These are phyloP conservation scores for Clarias fuscus DNA, from an alignment of 2,797 vertebrate genomes.

Conservation along the genomic window DNA sequence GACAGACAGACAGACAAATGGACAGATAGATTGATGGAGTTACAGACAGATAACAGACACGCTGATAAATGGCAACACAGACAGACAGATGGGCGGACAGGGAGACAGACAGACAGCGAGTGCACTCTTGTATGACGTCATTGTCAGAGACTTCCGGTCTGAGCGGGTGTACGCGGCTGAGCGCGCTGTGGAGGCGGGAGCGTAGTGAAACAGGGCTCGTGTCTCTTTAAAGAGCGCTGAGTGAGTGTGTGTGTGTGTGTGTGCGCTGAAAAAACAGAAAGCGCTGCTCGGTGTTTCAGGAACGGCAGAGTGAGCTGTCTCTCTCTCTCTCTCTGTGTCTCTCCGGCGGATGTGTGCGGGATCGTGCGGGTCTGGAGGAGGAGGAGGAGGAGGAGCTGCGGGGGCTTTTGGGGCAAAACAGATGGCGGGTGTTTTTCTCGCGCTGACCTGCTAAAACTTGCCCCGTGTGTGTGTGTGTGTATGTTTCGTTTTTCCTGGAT, in stretches of 20 bases:
- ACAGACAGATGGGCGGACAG: neutral
- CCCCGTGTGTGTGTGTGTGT: too few species aligned
- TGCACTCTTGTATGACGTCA: conserved; percentile 11
- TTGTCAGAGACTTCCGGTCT: conserved; percentile 17
- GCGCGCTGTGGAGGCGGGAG: neutral
- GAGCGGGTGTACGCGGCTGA: neutral
- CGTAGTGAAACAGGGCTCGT: conserved; percentile 3
- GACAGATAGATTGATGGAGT: neutral
- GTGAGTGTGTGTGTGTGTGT: neutral
- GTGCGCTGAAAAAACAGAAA: conserved; percentile 31
- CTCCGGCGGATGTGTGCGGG: conserved; percentile 17
- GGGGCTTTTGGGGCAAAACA: neutral
- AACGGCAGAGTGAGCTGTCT: conserved; percentile 26
- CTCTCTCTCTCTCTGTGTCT: neutral
- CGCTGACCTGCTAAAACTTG: conserved; percentile 33
- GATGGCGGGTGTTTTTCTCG: conserved; percentile 21
- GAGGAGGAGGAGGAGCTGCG: neutral
- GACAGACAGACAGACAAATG: neutral
- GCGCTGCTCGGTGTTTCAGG: conserved; percentile 35
- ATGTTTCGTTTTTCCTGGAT: neutral
- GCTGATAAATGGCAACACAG: neutral
- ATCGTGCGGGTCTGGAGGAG: conserved; percentile 4
- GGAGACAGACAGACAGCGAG: neutral
- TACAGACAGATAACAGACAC: neutral
- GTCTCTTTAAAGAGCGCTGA: conserved; percentile 34